phyloP scores from a whole-genome alignment of 2,888 invertebrate genomes.

The Lypha dubia region DNA sequence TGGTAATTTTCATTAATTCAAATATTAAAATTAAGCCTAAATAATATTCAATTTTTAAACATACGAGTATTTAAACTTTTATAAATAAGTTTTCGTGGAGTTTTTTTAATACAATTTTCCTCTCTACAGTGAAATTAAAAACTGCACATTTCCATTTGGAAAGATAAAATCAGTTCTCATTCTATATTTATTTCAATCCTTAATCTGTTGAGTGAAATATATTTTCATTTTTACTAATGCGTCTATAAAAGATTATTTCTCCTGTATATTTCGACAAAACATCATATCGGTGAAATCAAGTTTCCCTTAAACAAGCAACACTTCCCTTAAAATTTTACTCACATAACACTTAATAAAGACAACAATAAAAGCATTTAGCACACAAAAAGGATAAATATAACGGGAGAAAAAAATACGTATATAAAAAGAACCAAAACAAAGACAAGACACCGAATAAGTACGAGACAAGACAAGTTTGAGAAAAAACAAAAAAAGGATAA shows the following conservation, averaged over 20 bases:
- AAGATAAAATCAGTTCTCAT: too few relatives aligned
- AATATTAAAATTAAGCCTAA: too few relatives aligned
- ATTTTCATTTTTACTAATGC: too few relatives aligned
- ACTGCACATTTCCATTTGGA: too few relatives aligned
- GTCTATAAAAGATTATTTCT: not conserved
- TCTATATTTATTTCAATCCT: too few relatives aligned
- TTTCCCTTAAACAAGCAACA: constrained; percentile 8
- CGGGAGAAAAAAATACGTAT: constrained; percentile 44
- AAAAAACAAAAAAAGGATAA: constrained; percentile 75
- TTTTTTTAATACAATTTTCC: too few relatives aligned
- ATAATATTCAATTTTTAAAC: too few relatives aligned
- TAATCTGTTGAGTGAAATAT: too few relatives aligned
- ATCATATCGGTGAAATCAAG: not conserved
- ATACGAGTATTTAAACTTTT: too few relatives aligned
- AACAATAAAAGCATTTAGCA: constrained; percentile 70
- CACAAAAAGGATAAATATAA: constrained; percentile 59
- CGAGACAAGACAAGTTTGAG: constrained; percentile 52
- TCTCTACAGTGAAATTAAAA: too few relatives aligned
- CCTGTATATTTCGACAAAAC: not conserved
- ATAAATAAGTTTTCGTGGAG: too few relatives aligned
- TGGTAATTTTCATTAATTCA: too few relatives aligned
- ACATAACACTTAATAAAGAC: constrained; percentile 74
- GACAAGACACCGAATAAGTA: constrained; percentile 34
- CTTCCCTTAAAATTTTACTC: constrained; percentile 53
- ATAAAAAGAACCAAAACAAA: constrained; percentile 48